Base-by-base conservation (phyloP, 2,888 invertebrate species). In the Eupithecia pulchellata region DNA sequence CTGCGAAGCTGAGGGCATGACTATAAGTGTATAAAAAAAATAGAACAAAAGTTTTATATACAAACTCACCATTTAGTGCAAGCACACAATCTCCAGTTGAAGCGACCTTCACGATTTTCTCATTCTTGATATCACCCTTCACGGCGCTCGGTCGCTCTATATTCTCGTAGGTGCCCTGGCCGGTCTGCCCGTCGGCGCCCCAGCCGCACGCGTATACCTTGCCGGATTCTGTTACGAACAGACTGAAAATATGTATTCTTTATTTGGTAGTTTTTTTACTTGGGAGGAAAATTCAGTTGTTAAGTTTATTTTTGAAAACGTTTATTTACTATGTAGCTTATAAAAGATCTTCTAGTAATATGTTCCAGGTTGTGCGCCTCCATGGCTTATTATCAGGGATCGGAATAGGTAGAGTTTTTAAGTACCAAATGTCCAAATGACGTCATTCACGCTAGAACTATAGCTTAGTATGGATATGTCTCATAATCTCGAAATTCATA, bases 101-200 rank as follows among this genome's bases (percentile, higher is more conserved):
- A 0, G 98, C 95, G 0, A 99, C 85, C 88, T 98, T 97, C 11
- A 97, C 94, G 68, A 99, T 98, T 73, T 94, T 96, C 90, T 98
- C 98, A 25, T 95, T 95, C 64, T 96, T 95, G 67, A 99, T 96
- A 84, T 99, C 99, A 0, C 99, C 99, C 74, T 95, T 95, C 0
- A 97, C 96, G 55, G 92, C 86, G 0, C 94, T 93, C 2, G 97
- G 96, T 75, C 90, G 83, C 2, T 95, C 94, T 66, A 95, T 95
- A 69, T 96, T 96, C 29, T 95, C 90, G 82, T 95, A 97, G 79
- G 95, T 95, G 0, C 97, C 97, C 13, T 97, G 91, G 0, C 98
- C 99, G 0, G 98, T 98, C 92, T 99, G 99, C 0, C 99, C 99
- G 90, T 99, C 99, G 0, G 98, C 97, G 36, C 99, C 98, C 97